A percentile compares a stretch with the other conserved stretches of the same genome.
Conservation (phyloP, 2,797 vertebrate species). For the Mormyrops boulengeri region DNA sequence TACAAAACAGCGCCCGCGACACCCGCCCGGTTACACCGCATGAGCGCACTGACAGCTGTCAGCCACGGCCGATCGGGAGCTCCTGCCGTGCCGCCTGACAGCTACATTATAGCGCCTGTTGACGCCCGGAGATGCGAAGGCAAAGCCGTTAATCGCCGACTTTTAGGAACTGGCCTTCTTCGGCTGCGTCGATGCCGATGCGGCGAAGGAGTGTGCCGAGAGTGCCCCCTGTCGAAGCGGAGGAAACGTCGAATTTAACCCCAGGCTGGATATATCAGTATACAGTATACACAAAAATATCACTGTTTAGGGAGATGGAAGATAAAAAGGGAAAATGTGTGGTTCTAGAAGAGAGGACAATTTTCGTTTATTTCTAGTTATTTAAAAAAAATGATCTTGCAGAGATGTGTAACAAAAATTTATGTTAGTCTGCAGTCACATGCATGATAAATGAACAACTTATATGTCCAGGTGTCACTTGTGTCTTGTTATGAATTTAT, state of each 20-base stretch:
- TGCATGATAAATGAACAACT: neutral
- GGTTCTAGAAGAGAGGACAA: neutral
- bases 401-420: neutral
- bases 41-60: constrained; percentile 8
- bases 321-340: neutral
- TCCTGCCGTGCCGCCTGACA: neutral
- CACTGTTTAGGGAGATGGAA: neutral
- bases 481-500: neutral
- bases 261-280: neutral
- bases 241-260: neutral
- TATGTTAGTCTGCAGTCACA: neutral
- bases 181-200: neutral
- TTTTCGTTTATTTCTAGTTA: neutral
- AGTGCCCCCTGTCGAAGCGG: neutral
- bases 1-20: neutral
- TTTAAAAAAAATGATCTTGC: neutral
- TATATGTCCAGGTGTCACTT: neutral
- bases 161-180: constrained; percentile 2
- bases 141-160: neutral
- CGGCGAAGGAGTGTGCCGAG: neutral
- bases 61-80: neutral
- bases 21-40: neutral
- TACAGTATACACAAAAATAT: neutral
- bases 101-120: constrained; percentile 1
- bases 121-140: neutral